phyloP scores from a whole-genome alignment of 1,140 invertebrate genomes.

The Drosophila lini region DNA sequence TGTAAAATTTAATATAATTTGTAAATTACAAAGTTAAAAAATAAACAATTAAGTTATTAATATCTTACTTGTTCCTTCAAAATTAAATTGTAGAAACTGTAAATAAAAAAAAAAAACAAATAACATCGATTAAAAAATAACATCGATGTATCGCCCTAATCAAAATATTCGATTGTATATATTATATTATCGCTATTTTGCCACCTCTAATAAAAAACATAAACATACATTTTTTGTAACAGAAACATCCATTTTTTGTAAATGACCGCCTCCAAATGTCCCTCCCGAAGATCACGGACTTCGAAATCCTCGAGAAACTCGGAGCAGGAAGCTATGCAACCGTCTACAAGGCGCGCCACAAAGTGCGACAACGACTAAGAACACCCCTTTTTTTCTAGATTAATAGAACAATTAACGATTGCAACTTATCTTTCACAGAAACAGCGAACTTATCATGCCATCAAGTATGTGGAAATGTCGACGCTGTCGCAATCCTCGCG shows the following conservation, averaged over 20 bases:
- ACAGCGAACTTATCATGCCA: constrained; percentile 79
- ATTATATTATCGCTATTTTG: neutral
- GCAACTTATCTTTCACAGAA: constrained; percentile 54
- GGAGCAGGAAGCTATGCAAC: constrained; percentile 95
- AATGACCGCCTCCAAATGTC: constrained; percentile 63
- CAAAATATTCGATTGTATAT: neutral
- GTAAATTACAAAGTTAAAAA: too few species aligned
- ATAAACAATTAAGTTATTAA: too few species aligned
- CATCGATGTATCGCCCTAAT: neutral
- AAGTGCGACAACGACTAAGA: constrained; percentile 86
- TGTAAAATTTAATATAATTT: too few species aligned
- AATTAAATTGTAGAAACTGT: too few species aligned
- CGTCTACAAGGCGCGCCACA: constrained; percentile 93
- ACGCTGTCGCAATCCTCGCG: constrained; percentile 90
- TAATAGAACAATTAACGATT: neutral
- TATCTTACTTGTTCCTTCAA: too few species aligned
- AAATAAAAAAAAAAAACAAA: too few species aligned
- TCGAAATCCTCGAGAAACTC: constrained; percentile 90
- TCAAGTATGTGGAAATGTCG: constrained; percentile 93
- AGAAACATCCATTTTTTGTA: constrained; percentile 7
- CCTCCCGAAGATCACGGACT: constrained; percentile 88
- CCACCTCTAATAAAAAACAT: constrained; percentile 23
- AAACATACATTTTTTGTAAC: constrained; percentile 18
- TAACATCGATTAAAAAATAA: too few species aligned
- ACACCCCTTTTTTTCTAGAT: neutral